These are phyloP conservation scores for Cebuella pygmaea DNA, from an alignment of 2,797 vertebrate genomes.

Conservation along the genomic window DNA sequence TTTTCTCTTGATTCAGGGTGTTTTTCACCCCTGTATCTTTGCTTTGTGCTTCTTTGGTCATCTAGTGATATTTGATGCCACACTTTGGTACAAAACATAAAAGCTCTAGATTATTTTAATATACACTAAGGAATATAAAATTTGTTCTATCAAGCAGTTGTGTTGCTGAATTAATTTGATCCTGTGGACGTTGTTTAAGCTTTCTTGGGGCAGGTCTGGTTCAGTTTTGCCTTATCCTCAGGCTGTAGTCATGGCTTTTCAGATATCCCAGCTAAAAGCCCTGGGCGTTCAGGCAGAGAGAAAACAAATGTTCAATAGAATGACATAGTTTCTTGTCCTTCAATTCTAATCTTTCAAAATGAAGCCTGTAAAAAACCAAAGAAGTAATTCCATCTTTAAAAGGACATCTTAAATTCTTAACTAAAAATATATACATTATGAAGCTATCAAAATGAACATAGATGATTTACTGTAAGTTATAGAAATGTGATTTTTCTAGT, in stretches of 20 bases:
- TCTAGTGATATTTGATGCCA: not conserved
- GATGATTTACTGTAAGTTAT: not conserved
- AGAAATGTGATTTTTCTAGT: not conserved
- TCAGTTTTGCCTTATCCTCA: not conserved
- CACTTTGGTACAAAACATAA: not conserved
- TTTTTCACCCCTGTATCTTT: not conserved
- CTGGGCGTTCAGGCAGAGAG: not conserved
- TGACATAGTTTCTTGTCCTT: not conserved
- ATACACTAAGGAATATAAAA: not conserved
- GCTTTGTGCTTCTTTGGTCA: not conserved
- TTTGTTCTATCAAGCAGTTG: not conserved
- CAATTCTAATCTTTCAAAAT: constrained; percentile 25
- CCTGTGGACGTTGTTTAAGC: not conserved
- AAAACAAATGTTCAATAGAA: not conserved
- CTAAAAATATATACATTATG: not conserved
- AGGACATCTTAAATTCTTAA: constrained; percentile 5
- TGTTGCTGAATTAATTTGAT: not conserved
- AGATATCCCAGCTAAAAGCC: not conserved
- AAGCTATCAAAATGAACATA: not conserved
- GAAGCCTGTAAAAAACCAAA: not conserved
- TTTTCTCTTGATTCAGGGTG: not conserved
- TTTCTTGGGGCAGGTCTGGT: not conserved
- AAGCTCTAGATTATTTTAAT: not conserved
- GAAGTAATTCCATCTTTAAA: not conserved
- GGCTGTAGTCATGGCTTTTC: too few species aligned